A percentile compares a stretch with the other conserved stretches of the same genome.
phyloP scores from a whole-genome alignment of 2,113 vertebrate species.

The Takifugu bimaculatus region DNA sequence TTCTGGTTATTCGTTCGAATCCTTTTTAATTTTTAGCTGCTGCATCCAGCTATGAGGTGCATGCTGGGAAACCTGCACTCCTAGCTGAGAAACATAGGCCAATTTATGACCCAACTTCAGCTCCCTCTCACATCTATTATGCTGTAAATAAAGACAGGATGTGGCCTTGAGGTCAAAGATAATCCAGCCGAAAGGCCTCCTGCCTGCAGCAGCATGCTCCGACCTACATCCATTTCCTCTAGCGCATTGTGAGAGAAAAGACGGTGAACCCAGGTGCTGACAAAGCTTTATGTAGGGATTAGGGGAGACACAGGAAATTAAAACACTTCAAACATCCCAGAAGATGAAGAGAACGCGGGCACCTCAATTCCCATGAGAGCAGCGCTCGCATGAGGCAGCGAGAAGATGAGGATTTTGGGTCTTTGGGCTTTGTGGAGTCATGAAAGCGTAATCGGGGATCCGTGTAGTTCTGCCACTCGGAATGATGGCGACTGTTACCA shows the following conservation, averaged over 20 bases:
- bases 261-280: conserved; percentile 46
- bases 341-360: too few species aligned
- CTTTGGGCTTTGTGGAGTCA: too few species aligned
- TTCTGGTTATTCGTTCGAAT: conserved; percentile 15
- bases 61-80: conserved; percentile 12
- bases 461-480: too few species aligned
- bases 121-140: conserved; percentile 27
- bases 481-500: too few species aligned
- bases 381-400: not conserved
- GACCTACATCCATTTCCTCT: conserved; percentile 55
- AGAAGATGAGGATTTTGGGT: too few species aligned
- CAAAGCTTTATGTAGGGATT: conserved; percentile 28
- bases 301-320: conserved; percentile 17
- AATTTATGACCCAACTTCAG: conserved; percentile 31
- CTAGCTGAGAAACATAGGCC: conserved; percentile 23
- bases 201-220: conserved; percentile 18
- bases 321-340: conserved; percentile 5
- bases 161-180: conserved; percentile 32
- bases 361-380: not conserved
- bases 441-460: too few species aligned
- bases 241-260: conserved; percentile 18
- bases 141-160: conserved; percentile 22
- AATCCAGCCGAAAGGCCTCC: conserved; percentile 45
- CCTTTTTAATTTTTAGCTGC: conserved; percentile 26
- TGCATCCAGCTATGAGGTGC: conserved; percentile 12